These are phyloP conservation scores for Tangara arthus DNA, from an alignment of 2,797 vertebrate genomes.

Conservation along the genomic window DNA sequence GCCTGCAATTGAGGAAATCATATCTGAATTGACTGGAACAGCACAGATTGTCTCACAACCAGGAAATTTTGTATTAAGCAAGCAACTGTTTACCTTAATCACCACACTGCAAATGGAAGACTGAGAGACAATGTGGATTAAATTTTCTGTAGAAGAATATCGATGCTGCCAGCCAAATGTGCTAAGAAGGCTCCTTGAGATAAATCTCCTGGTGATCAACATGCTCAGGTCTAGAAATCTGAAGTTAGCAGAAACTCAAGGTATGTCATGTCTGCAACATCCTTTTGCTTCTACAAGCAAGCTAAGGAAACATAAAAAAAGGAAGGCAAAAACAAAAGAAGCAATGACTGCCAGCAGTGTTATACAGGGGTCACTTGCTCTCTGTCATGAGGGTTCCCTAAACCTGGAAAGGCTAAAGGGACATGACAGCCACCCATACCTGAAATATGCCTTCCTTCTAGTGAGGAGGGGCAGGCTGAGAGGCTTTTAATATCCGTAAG, in stretches of 20 bases:
- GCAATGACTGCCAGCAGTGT: neutral
- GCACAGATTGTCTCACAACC: neutral
- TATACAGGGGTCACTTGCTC: neutral
- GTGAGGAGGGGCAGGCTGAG: neutral
- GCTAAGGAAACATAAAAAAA: neutral
- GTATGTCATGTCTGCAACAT: neutral
- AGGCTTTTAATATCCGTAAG: neutral
- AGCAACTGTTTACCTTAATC: neutral
- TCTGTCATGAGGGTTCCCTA: neutral
- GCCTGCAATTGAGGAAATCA: neutral
- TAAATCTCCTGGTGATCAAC: neutral
- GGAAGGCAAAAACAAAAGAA: neutral
- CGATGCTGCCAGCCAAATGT: neutral
- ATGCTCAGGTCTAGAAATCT: neutral
- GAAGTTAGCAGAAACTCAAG: neutral
- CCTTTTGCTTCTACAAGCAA: neutral
- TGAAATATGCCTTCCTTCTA: neutral
- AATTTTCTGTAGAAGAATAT: neutral
- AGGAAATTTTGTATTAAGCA: neutral
- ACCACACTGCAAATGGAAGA: neutral
- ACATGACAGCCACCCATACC: neutral
- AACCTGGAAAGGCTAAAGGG: neutral
- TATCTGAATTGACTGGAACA: neutral
- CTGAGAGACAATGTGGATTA: neutral
- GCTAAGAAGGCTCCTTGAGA: neutral